phyloP scores from a whole-genome alignment of 2,888 invertebrate species.

The Eristalis arbustorum region DNA sequence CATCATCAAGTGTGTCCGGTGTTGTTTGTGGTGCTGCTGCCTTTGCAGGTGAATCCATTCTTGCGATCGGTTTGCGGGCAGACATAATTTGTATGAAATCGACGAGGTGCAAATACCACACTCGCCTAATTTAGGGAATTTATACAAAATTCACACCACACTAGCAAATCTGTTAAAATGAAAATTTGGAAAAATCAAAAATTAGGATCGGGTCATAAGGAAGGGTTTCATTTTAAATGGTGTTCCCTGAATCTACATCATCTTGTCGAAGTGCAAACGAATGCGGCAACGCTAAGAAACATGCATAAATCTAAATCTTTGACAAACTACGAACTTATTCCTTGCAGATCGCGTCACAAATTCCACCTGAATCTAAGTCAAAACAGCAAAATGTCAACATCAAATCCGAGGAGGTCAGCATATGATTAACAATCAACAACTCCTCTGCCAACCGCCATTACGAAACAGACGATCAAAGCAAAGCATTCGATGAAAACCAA shows the following conservation, averaged over 20 bases:
- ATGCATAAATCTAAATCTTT: too few relatives aligned
- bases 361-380: neutral
- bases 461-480: constrained; percentile 46
- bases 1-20: neutral
- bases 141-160: neutral
- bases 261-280: too few relatives aligned
- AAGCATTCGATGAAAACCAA: constrained; percentile 1
- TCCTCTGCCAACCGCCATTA: constrained; percentile 41
- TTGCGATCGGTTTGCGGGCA: constrained; percentile 56
- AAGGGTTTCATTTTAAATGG: neutral
- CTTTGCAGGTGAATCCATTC: constrained; percentile 44
- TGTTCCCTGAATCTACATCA: too few relatives aligned
- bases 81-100: constrained; percentile 31
- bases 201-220: neutral
- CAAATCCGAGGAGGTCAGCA: neutral
- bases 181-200: neutral
- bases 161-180: neutral
- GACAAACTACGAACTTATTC: too few relatives aligned
- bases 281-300: too few relatives aligned
- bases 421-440: neutral
- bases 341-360: too few relatives aligned
- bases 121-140: neutral
- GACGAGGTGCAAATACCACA: neutral
- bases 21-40: neutral
- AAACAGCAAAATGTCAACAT: neutral